Percentiles rank a stretch among this genome's conserved stretches.
phyloP scores from a whole-genome alignment of 1,140 invertebrate genomes.

The Homarus americanus region DNA sequence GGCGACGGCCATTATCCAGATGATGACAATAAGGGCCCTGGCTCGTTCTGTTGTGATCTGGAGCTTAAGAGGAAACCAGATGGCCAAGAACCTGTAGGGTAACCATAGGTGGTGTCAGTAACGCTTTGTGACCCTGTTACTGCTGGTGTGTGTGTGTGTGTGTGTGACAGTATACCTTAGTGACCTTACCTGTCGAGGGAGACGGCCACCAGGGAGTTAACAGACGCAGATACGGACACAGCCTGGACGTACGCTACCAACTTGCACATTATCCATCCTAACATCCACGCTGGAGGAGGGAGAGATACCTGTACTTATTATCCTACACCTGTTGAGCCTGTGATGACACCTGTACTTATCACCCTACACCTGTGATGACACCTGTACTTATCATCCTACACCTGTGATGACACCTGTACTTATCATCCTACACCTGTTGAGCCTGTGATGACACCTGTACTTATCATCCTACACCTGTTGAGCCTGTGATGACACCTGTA shows the following conservation, averaged over 20 bases:
- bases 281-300: conserved; percentile 80
- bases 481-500: background rate
- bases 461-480: background rate
- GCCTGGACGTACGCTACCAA: conserved; percentile 83
- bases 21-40: conserved; percentile 91
- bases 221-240: conserved; percentile 83
- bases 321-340: too few species aligned
- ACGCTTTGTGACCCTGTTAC: too few species aligned
- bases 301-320: background rate
- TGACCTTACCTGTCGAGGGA: conserved; percentile 79
- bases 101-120: background rate
- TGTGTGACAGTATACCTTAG: too few species aligned
- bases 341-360: background rate
- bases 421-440: background rate
- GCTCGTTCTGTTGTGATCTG: conserved; percentile 93
- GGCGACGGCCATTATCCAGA: conserved; percentile 91
- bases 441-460: background rate
- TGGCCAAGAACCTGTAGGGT: conserved; percentile 91
- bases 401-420: background rate
- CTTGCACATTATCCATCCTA: conserved; percentile 82
- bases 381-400: background rate
- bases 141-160: too few species aligned
- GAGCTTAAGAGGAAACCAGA: conserved; percentile 94
- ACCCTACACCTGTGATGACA: background rate
- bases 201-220: conserved; percentile 83